Conservation (phyloP, 2,797 vertebrate species). For the Lagocephalus sceleratus region DNA sequence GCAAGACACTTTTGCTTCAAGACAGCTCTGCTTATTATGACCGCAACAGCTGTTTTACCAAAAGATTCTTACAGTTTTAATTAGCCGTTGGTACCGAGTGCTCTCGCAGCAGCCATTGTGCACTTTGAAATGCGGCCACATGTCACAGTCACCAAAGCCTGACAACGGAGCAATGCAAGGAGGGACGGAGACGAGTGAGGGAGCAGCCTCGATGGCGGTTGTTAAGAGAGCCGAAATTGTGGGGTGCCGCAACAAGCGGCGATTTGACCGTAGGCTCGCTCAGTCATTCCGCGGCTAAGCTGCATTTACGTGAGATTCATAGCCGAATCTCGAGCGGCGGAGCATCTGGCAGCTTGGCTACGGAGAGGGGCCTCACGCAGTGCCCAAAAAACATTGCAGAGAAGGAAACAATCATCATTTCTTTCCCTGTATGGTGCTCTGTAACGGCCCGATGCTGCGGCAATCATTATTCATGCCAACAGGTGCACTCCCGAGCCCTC, state of each 20-base stretch:
- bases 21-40: constrained; percentile 69
- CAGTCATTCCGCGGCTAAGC: constrained; percentile 40
- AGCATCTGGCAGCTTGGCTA: constrained; percentile 59
- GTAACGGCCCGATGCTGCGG: constrained; percentile 35
- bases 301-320: constrained; percentile 56
- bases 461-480: constrained; percentile 54
- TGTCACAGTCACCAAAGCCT: constrained; percentile 11
- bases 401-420: constrained; percentile 61
- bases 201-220: constrained; percentile 34
- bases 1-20: constrained; percentile 70
- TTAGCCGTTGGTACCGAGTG: constrained; percentile 72
- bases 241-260: constrained; percentile 48
- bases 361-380: constrained; percentile 39
- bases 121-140: constrained; percentile 52
- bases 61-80: constrained; percentile 71
- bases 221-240: constrained; percentile 50
- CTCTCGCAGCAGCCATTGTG: constrained; percentile 51
- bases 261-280: constrained; percentile 56
- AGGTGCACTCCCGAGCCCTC: constrained; percentile 43
- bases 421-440: constrained; percentile 39
- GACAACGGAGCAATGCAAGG: neutral
- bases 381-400: constrained; percentile 32
- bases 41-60: constrained; percentile 75
- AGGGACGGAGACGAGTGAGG: constrained; percentile 20
- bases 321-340: constrained; percentile 20